Evolutionary conservation across 2,113 vertebrate genomes (phyloP).

Genomic region (Anolis sagrei): DNA sequence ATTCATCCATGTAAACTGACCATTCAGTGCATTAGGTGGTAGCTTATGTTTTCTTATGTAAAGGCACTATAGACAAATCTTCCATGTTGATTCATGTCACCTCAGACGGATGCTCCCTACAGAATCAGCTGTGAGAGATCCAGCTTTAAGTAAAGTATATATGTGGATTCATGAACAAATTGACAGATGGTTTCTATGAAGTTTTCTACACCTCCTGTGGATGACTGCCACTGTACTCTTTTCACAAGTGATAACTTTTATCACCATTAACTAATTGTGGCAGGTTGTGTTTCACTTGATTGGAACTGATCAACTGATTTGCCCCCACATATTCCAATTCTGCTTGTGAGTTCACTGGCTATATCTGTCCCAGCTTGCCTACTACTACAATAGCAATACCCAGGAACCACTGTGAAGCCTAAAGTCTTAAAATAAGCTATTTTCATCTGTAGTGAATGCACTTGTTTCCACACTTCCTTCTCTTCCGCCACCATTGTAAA

Average conservation of each 20-base stretch:
- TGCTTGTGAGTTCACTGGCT: not conserved
- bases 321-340: not conserved
- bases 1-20: not conserved
- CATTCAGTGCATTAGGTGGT: too few relatives aligned
- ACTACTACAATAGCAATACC: not conserved
- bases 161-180: not conserved
- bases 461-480: not conserved
- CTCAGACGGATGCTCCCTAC: not conserved
- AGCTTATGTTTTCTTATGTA: too few relatives aligned
- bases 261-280: not conserved
- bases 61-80: not conserved
- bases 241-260: not conserved
- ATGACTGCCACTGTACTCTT: not conserved
- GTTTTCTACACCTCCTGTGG: not conserved
- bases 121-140: not conserved
- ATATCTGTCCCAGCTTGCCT: not conserved
- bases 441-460: not conserved
- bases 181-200: not conserved
- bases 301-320: not conserved
- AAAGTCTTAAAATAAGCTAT: not conserved
- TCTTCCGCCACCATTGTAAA: not conserved
- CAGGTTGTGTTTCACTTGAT: not conserved
- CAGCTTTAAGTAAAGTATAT: not conserved
- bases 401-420: not conserved
- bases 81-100: too few relatives aligned